phyloP scores from a whole-genome alignment of 2,888 invertebrate genomes.

The Parnassius apollo region DNA sequence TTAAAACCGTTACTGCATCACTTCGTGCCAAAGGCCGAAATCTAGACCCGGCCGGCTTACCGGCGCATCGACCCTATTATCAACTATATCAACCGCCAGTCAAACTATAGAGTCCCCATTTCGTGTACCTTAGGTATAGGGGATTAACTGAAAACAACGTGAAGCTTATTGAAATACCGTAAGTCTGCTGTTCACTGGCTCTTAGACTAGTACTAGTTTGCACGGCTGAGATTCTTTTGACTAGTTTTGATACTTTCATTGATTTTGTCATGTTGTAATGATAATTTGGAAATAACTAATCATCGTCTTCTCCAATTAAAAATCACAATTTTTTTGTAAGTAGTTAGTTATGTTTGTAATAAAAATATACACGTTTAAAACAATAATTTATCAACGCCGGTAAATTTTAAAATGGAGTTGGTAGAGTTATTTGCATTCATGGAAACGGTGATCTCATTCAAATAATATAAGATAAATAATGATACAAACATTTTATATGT shows the following conservation, averaged over 20 bases:
- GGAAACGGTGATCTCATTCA: constrained; percentile 8
- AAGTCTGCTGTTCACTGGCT: too few relatives aligned
- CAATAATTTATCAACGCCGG: not conserved
- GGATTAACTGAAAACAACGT: too few relatives aligned
- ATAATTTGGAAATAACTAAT: not conserved
- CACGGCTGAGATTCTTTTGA: not conserved
- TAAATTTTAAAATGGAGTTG: constrained; percentile 5
- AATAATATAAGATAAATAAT: not conserved
- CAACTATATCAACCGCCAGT: too few relatives aligned
- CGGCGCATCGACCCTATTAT: too few relatives aligned
- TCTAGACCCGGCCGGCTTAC: too few relatives aligned
- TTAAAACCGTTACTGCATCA: too few relatives aligned
- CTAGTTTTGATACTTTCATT: not conserved
- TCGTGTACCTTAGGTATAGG: too few relatives aligned
- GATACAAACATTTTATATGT: not conserved
- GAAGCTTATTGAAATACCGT: too few relatives aligned
- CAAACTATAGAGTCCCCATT: too few relatives aligned
- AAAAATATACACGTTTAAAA: not conserved
- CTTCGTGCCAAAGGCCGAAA: too few relatives aligned
- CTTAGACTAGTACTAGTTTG: too few relatives aligned
- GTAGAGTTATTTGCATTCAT: constrained; percentile 4
- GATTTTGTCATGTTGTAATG: not conserved
- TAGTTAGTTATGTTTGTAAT: too few relatives aligned
- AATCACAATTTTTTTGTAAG: not conserved
- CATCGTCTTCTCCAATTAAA: not conserved